Evolutionary conservation across 2,113 vertebrate genomes (phyloP).

Genomic region (Edolisoma coerulescens): DNA sequence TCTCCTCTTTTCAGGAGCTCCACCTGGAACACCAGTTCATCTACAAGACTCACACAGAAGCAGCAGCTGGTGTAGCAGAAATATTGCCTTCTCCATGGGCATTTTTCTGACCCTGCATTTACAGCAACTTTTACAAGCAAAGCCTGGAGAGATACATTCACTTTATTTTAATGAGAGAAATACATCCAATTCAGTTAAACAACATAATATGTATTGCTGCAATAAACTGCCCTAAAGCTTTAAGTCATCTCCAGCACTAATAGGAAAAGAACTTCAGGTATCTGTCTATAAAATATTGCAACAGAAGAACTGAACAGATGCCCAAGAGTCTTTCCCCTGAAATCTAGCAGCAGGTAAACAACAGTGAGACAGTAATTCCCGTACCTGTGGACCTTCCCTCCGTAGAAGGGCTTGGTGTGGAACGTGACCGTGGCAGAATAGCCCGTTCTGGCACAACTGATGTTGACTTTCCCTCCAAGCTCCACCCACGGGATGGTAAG

Average conservation of each 20-base stretch:
- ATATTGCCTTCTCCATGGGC: fast-evolving
- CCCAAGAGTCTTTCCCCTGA: background rate
- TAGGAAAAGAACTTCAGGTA: background rate
- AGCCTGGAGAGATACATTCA: background rate
- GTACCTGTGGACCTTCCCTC: slow-evolving; percentile 94
- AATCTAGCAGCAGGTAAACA: background rate
- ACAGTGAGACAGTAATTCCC: background rate
- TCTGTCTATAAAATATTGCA: background rate
- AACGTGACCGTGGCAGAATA: slow-evolving; percentile 90
- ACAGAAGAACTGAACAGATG: background rate
- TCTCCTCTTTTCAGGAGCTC: background rate
- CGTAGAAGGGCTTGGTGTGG: slow-evolving; percentile 96
- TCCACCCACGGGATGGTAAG: slow-evolving; percentile 96
- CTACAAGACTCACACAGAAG: background rate
- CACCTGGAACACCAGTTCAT: background rate
- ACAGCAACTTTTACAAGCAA: background rate
- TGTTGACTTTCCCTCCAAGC: slow-evolving; percentile 92
- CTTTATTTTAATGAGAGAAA: background rate
- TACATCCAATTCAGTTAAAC: background rate
- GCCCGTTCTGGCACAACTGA: slow-evolving; percentile 87
- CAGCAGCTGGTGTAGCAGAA: background rate
- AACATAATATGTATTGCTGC: background rate
- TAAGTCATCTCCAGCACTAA: background rate
- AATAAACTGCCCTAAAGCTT: background rate
- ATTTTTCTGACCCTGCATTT: background rate